Evolutionary conservation across 2,888 invertebrate species (phyloP), one percentile per base, ranked within the genome.

Genomic region (Colostygia pectinataria): DNA sequence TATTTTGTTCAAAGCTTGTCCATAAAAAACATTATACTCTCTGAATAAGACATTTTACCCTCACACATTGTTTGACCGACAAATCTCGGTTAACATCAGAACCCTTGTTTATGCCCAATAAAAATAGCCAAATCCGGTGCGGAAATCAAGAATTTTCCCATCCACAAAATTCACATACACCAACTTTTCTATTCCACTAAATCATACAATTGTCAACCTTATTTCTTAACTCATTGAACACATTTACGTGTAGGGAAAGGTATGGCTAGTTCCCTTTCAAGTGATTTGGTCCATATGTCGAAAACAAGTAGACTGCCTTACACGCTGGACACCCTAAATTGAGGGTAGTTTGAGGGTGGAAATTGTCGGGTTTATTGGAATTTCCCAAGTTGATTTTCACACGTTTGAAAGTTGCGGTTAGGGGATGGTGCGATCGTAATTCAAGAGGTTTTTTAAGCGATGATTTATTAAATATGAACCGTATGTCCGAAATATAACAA

Each of bases 61-160:
- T 68, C 59, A 55, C 62, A 62, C 64, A 76, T 77, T 79, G 80
- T 83, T 77, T 83, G 82, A 74, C 74, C 78, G 72, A 82, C 72
- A 68, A 81, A 80, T 78, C 77, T 68, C 77, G 51, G 42, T 69
- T 78, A 81, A 81, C 77, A 74, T 68, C 65, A 52, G 66, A 66
- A 76, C 84, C 86, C 86, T 75, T 80, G 79, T 85, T 80, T 75
- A 76, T 76, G 74, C 74, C 80, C 81, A 87, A 89, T 89, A 89
- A 89, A 88, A 87, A 85, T 82, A 79, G 80, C 81, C 76, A 69
- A 71, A 83, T 84, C 88, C 87, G 81, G 81, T 73, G 68, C 76
- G 87, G 84, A 88, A 81, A 86, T 84, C 76, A 76, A 68, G 70
- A 77, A 79, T 80, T 84, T 87, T 83, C 83, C 72, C 77, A 79